Evolutionary conservation across 1,140 invertebrate species (phyloP).

Genomic region (Rhynchophorus ferrugineus): DNA sequence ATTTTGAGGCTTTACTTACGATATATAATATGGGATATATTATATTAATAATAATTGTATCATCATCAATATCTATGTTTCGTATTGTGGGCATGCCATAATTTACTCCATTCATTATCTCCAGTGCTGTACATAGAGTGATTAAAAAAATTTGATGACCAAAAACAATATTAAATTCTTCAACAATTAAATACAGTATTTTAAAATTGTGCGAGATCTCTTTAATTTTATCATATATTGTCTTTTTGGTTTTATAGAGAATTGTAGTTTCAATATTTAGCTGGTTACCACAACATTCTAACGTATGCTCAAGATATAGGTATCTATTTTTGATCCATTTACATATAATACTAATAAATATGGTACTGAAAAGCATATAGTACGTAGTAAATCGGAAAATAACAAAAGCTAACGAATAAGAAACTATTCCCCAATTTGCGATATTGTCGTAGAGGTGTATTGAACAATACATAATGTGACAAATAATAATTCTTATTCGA

Average conservation of each 20-base stretch:
- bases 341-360: conserved; percentile 10
- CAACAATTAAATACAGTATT: conserved; percentile 6
- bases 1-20: neutral
- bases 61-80: neutral
- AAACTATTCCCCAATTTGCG: conserved; percentile 5
- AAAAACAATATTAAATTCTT: conserved; percentile 10
- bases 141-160: conserved; percentile 9
- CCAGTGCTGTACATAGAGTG: conserved; percentile 10
- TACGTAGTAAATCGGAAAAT: conserved; percentile 16
- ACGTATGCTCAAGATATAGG: conserved; percentile 2
- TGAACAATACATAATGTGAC: conserved; percentile 3
- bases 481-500: conserved; percentile 3
- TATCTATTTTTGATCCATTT: conserved; percentile 12
- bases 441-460: conserved; percentile 11
- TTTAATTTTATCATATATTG: neutral
- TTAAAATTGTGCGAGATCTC: conserved; percentile 10
- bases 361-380: conserved; percentile 13
- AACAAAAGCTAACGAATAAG: conserved; percentile 13
- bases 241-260: neutral
- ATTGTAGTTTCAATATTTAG: neutral
- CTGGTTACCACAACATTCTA: neutral
- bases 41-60: neutral
- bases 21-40: conserved; percentile 5
- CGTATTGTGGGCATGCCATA: conserved; percentile 13
- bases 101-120: conserved; percentile 14